Percentiles rank a stretch among this genome's conserved stretches.
Conservation (phyloP, 2,797 vertebrate species). For the Cichlasoma orientale region DNA sequence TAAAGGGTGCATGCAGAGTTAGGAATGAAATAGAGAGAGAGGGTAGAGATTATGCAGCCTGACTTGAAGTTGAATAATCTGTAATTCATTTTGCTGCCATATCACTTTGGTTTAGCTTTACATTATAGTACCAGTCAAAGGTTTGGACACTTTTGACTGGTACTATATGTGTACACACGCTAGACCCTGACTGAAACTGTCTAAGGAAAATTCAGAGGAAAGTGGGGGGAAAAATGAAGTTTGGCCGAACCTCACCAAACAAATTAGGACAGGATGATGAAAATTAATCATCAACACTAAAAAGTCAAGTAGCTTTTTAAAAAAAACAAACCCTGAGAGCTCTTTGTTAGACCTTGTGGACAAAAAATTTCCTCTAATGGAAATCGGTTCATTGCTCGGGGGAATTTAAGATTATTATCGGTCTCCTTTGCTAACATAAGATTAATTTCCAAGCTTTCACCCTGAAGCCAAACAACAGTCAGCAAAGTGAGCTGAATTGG, state of each 20-base stretch:
- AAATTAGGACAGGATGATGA: neutral
- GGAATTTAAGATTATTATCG: slow-evolving; percentile 11
- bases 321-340: neutral
- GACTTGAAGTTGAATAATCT: neutral
- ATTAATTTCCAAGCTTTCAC: slow-evolving; percentile 20
- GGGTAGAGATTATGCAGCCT: neutral
- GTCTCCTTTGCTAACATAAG: slow-evolving; percentile 15
- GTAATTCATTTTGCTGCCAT: too few relatives aligned
- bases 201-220: neutral
- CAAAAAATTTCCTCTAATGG: neutral
- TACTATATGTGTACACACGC: neutral
- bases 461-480: slow-evolving; percentile 22
- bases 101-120: neutral
- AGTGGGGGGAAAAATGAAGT: too few relatives aligned
- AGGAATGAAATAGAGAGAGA: neutral
- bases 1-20: neutral
- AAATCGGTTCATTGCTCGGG: slow-evolving; percentile 2
- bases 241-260: neutral
- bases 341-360: neutral
- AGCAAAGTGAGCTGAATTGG: slow-evolving; percentile 17
- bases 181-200: neutral
- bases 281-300: neutral
- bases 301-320: neutral
- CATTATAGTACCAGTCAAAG: neutral
- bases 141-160: too few relatives aligned